A percentile compares a stretch with the other conserved stretches of the same genome.
Evolutionary conservation across 2,113 vertebrate genomes (phyloP).

Genomic region (Willisornis vidua): DNA sequence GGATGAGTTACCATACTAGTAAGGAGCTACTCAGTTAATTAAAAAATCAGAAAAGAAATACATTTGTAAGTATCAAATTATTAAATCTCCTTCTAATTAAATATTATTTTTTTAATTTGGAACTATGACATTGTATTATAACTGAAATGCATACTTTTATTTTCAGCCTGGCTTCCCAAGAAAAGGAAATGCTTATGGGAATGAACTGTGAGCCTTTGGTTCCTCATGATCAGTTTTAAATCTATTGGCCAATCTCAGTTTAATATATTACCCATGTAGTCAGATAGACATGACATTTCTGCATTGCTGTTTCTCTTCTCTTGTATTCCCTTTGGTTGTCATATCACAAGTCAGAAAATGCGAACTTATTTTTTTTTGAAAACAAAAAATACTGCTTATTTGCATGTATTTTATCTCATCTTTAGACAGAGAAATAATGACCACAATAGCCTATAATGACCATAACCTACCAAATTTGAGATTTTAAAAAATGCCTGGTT

Average conservation of each 20-base stretch:
- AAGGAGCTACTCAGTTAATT: background rate
- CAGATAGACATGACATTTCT: background rate
- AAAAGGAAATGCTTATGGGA: background rate
- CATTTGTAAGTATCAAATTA: background rate
- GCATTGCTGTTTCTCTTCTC: background rate
- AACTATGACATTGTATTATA: background rate
- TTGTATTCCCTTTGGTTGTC: background rate
- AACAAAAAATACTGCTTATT: fast-evolving
- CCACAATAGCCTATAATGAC: background rate
- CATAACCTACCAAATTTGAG: background rate
- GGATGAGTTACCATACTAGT: background rate
- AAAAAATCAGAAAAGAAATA: background rate
- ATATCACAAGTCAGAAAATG: background rate
- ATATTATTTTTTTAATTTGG: background rate
- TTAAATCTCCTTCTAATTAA: background rate
- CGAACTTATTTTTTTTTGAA: fast-evolving
- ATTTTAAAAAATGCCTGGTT: background rate
- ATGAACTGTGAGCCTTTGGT: background rate
- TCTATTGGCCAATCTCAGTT: background rate
- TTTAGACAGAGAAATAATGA: background rate
- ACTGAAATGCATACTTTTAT: background rate
- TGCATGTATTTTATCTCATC: background rate
- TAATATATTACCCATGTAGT: background rate
- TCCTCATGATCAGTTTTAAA: background rate
- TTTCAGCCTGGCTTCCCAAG: background rate